Percentiles rank a stretch among this genome's conserved stretches.
Conservation (phyloP, 2,113 vertebrate species). For the Cacatua alba region DNA sequence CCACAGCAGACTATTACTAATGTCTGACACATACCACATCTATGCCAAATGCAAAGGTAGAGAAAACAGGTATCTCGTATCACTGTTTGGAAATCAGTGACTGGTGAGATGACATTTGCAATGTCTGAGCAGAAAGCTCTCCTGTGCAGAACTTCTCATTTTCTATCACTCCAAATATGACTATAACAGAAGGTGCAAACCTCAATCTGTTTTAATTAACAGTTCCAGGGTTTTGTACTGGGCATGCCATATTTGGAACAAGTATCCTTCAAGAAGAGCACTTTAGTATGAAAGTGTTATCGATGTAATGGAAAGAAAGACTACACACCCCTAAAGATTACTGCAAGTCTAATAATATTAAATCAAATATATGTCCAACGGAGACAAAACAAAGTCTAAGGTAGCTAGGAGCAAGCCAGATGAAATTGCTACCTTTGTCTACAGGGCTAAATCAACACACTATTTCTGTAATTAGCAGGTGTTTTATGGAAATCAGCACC, state of each 20-base stretch:
- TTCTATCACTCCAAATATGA: background rate
- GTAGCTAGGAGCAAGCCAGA: background rate
- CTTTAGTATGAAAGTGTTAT: background rate
- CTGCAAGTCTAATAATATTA: background rate
- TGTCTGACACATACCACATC: background rate
- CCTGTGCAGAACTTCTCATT: background rate
- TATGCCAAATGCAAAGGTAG: background rate
- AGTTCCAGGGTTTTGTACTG: background rate
- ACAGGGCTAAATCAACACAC: background rate
- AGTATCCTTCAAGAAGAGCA: background rate
- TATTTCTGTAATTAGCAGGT: background rate
- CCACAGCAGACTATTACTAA: background rate
- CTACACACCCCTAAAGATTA: background rate
- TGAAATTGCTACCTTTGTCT: background rate
- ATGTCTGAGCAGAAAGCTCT: background rate
- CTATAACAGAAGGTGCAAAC: conserved; percentile 29
- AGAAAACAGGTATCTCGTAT: background rate
- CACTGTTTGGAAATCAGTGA: background rate
- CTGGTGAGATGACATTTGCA: background rate
- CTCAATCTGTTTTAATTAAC: conserved; percentile 4
- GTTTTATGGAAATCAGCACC: background rate
- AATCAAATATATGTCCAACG: background rate
- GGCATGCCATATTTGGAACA: background rate
- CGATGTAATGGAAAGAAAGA: background rate
- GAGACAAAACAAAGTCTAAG: background rate